Percentiles rank a stretch among this genome's conserved stretches.
Conservation (phyloP, 2,113 vertebrate genomes). For the Dissostichus mawsoni region DNA sequence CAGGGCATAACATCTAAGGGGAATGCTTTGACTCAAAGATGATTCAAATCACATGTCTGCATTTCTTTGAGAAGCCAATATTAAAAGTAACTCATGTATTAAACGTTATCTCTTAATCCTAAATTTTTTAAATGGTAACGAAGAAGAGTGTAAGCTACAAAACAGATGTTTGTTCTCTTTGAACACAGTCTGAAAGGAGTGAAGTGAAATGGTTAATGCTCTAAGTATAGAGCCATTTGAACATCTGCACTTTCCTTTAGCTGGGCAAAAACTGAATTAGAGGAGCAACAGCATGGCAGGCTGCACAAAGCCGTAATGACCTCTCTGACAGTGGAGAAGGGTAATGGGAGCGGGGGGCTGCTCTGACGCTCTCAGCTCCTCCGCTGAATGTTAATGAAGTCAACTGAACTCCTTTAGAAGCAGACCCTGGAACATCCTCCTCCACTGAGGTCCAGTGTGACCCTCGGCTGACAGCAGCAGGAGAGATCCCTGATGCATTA, state of each 20-base stretch:
- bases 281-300: not conserved
- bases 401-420: not conserved
- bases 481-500: not conserved
- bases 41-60: not conserved
- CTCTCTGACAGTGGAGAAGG: not conserved
- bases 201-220: not conserved
- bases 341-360: not conserved
- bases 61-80: not conserved
- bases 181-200: not conserved
- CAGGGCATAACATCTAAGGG: not conserved
- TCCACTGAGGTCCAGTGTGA: not conserved
- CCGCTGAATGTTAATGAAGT: not conserved
- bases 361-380: not conserved
- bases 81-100: not conserved
- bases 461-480: not conserved
- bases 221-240: not conserved
- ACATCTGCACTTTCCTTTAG: not conserved
- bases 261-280: not conserved
- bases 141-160: not conserved
- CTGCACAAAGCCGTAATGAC: not conserved
- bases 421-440: not conserved
- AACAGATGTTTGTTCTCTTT: not conserved
- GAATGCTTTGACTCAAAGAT: not conserved
- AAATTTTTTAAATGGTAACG: not conserved
- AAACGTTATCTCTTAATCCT: conserved; percentile 2